phyloP scores from a whole-genome alignment of 1,140 invertebrate species.

The Paraescarpia echinospica region DNA sequence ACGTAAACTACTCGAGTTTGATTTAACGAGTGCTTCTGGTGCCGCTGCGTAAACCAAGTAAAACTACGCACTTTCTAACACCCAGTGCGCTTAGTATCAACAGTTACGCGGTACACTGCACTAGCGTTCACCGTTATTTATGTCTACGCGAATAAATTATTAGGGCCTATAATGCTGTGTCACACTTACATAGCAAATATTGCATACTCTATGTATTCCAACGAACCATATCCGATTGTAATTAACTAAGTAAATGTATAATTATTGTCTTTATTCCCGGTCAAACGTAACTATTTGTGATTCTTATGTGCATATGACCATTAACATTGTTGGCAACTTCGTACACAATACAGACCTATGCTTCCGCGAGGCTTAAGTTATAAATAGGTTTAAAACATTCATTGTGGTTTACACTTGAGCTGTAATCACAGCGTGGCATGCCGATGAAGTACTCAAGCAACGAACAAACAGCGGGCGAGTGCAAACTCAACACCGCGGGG shows the following conservation, averaged over 20 bases:
- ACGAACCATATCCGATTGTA: background rate
- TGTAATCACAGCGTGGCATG: background rate
- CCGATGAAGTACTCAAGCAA: background rate
- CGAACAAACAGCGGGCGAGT: background rate
- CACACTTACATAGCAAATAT: background rate
- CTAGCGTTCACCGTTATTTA: too few relatives aligned
- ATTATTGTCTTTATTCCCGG: background rate
- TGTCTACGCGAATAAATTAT: too few relatives aligned
- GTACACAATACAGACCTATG: background rate
- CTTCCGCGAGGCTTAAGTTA: background rate
- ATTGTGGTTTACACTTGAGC: background rate
- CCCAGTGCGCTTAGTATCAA: too few relatives aligned
- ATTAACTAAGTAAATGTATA: too few relatives aligned
- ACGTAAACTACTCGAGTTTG: background rate
- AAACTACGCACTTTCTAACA: background rate
- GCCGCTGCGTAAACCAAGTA: background rate
- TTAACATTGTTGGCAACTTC: background rate
- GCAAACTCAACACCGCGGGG: background rate
- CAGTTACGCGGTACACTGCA: too few relatives aligned
- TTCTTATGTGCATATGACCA: background rate
- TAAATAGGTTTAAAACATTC: background rate
- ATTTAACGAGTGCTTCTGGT: background rate
- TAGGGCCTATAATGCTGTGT: background rate
- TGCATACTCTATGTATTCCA: background rate
- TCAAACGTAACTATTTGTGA: background rate